These are phyloP conservation scores for Gymnobelideus leadbeateri DNA, from an alignment of 2,113 vertebrate species.

Conservation along the genomic window DNA sequence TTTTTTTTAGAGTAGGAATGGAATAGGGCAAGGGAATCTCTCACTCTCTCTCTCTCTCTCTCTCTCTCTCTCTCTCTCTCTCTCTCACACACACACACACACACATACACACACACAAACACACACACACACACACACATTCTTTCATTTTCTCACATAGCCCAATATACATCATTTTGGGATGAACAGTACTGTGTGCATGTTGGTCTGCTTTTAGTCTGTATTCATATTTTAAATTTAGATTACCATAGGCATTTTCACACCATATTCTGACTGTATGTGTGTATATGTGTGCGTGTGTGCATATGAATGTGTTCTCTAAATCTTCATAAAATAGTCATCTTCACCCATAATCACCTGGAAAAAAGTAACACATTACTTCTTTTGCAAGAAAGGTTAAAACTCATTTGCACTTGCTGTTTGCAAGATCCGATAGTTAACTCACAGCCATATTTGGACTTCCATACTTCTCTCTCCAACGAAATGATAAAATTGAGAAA, in stretches of 20 bases:
- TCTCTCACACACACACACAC: too few species aligned
- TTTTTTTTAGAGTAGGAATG: slow-evolving; percentile 19
- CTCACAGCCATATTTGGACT: slow-evolving; percentile 5
- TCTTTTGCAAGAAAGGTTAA: slow-evolving; percentile 33
- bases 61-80: slow-evolving; percentile 29
- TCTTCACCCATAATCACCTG: slow-evolving; percentile 8
- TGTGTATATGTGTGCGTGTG: too few species aligned
- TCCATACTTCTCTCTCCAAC: slow-evolving; percentile 14
- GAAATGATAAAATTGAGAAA: slow-evolving; percentile 25
- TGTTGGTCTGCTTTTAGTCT: slow-evolving; percentile 32
- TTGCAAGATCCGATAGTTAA: slow-evolving; percentile 30
- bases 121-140: too few species aligned
- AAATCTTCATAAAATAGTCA: slow-evolving; percentile 1
- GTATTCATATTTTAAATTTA: slow-evolving; percentile 52
- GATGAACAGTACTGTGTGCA: not conserved
- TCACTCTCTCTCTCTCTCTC: slow-evolving; percentile 43
- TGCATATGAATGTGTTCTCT: not conserved
- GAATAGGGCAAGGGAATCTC: not conserved
- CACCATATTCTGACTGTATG: not conserved
- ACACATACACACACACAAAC: too few species aligned
- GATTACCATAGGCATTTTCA: slow-evolving; percentile 32
- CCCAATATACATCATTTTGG: slow-evolving; percentile 25
- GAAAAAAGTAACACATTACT: slow-evolving; percentile 30
- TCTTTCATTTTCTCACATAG: slow-evolving; percentile 43
- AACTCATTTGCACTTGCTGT: not conserved